Percentiles rank a stretch among this genome's conserved stretches.
Evolutionary conservation across 2,797 vertebrate species (phyloP).

Genomic region (Coregonus ussuriensis): DNA sequence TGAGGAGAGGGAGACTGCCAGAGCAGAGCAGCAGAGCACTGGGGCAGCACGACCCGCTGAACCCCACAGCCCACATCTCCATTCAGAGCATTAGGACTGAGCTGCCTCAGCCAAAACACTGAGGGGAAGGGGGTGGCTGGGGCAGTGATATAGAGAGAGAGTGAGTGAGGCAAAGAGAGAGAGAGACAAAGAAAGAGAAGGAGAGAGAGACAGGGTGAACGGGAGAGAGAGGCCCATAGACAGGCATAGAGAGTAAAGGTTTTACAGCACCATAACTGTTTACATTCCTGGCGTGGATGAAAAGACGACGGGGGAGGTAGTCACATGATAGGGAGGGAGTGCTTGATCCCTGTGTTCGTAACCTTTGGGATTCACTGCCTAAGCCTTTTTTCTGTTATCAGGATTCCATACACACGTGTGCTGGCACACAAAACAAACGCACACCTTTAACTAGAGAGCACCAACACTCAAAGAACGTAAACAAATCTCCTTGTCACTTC

Average conservation of each 20-base stretch:
- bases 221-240: constrained; percentile 15
- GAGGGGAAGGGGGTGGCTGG: constrained; percentile 4
- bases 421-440: no score
- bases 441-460: no score
- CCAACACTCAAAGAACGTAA: constrained; percentile 1
- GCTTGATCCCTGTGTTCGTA: constrained; percentile 48
- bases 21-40: constrained; percentile 36
- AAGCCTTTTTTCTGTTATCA: constrained; percentile 26
- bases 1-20: constrained; percentile 18
- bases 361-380: constrained; percentile 54
- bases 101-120: constrained; percentile 33
- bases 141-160: neutral
- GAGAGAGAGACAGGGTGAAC: no score
- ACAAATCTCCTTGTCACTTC: constrained; percentile 23
- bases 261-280: constrained; percentile 63
- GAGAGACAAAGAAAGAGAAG: no score
- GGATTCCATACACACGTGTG: constrained; percentile 19
- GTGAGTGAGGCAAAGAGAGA: no score
- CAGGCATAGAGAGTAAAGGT: constrained; percentile 48
- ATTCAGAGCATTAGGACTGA: constrained; percentile 56
- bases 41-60: constrained; percentile 62
- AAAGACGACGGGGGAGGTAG: constrained; percentile 37
- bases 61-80: constrained; percentile 60
- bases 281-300: constrained; percentile 71
- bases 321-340: constrained; percentile 53